Evolutionary conservation across 2,113 vertebrate species (phyloP).

Genomic region (Neogale vison): DNA sequence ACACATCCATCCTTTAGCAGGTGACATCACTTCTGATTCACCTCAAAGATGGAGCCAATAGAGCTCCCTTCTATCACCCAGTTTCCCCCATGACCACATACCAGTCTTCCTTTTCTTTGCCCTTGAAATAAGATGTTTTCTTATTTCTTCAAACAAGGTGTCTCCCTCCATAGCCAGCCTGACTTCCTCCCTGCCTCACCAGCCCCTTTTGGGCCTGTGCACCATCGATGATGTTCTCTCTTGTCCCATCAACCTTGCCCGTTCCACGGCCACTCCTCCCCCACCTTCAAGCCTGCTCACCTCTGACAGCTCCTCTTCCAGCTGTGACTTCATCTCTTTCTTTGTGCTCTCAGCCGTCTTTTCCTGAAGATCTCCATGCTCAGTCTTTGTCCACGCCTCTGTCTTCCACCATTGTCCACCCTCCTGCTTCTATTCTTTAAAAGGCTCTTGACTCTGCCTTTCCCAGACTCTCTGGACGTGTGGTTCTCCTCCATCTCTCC

Average conservation of each 20-base stretch:
- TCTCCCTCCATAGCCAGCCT: neutral
- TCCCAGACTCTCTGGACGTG: rapidly evolving
- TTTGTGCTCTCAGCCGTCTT: neutral
- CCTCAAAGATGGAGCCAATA: neutral
- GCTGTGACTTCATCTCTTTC: neutral
- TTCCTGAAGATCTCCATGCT: neutral
- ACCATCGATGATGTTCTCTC: neutral
- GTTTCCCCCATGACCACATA: neutral
- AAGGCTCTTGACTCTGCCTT: rapidly evolving
- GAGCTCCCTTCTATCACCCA: neutral
- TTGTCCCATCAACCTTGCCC: neutral
- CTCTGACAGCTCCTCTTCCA: neutral
- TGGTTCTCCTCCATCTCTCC: neutral
- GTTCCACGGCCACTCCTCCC: neutral
- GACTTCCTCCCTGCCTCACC: neutral
- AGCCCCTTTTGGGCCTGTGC: neutral
- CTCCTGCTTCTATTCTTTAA: neutral
- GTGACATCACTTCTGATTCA: neutral
- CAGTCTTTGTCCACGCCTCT: neutral
- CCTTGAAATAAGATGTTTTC: neutral
- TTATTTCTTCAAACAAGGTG: neutral
- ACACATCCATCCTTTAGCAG: neutral
- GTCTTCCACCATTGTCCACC: neutral
- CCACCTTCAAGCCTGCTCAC: neutral
- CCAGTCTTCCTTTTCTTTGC: neutral